phyloP scores from a whole-genome alignment of 2,888 invertebrate species.

The Calephelis perditalis region DNA sequence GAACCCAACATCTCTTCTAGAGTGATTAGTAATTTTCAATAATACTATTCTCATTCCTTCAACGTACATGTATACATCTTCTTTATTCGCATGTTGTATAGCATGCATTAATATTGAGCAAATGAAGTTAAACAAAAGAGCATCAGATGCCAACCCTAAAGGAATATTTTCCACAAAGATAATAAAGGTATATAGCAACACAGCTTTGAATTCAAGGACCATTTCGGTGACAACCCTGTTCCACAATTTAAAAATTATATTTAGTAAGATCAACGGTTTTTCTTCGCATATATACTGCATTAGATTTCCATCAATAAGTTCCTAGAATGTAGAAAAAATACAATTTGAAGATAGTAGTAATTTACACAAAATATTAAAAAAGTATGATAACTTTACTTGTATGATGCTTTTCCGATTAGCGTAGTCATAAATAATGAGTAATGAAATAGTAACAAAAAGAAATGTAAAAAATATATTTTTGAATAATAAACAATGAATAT shows the following conservation, averaged over 20 bases:
- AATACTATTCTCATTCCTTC: slow-evolving; percentile 65
- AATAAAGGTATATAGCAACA: slow-evolving; percentile 76
- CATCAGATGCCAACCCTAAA: slow-evolving; percentile 58
- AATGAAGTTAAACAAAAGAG: slow-evolving; percentile 76
- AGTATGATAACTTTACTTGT: too few species aligned
- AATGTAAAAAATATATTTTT: too few species aligned
- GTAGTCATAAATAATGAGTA: too few species aligned
- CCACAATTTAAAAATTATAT: slow-evolving; percentile 70
- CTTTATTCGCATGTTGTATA: slow-evolving; percentile 53
- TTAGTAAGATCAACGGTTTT: slow-evolving; percentile 71
- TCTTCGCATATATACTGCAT: slow-evolving; percentile 60
- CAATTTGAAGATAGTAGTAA: background rate
- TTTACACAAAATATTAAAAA: too few species aligned
- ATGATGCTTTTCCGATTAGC: too few species aligned
- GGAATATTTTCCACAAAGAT: slow-evolving; percentile 68
- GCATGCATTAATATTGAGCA: slow-evolving; percentile 73
- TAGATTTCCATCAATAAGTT: slow-evolving; percentile 48
- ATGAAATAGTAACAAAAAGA: too few species aligned
- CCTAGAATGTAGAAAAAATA: slow-evolving; percentile 38
- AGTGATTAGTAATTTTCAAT: slow-evolving; percentile 36
- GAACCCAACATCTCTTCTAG: slow-evolving; percentile 50
- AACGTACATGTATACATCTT: slow-evolving; percentile 45
- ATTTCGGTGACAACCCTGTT: slow-evolving; percentile 61
- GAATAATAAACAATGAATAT: too few species aligned
- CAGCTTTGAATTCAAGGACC: slow-evolving; percentile 70